These are phyloP conservation scores for Ciona savignyi DNA, from an alignment of 23 tunicate species.

Conservation along the genomic window DNA sequence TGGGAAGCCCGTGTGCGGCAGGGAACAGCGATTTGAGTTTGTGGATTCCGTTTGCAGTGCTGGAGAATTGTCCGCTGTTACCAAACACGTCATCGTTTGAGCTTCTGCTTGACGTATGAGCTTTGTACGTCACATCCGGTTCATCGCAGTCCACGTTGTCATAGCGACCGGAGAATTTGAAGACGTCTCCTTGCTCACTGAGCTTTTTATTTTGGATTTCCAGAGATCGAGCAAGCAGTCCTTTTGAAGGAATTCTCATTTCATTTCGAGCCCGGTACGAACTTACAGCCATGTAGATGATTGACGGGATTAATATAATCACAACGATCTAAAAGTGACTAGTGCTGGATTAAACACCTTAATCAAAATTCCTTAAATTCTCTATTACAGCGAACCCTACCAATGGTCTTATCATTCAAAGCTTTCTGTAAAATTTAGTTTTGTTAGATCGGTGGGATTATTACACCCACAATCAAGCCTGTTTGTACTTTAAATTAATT, in stretches of 20 bases:
- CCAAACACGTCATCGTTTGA: background rate
- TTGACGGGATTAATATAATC: too few species aligned
- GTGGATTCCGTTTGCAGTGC: background rate
- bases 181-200: background rate
- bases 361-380: too few species aligned
- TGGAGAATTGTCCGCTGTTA: background rate
- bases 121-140: background rate
- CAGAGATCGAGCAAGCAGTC: background rate
- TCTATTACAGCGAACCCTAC: too few species aligned
- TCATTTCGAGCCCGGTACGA: background rate
- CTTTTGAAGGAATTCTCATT: background rate
- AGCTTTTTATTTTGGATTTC: background rate
- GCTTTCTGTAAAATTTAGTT: too few species aligned
- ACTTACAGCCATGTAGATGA: conserved; percentile 1
- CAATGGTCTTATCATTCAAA: too few species aligned
- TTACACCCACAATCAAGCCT: too few species aligned
- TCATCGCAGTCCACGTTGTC: background rate
- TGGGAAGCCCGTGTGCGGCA: background rate
- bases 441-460: too few species aligned
- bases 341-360: too few species aligned
- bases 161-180: background rate
- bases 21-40: background rate
- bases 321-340: too few species aligned
- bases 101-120: background rate
- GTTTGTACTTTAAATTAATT: too few species aligned